Evolutionary conservation across 2,888 invertebrate species (phyloP).

Genomic region (Nephrotoma appendiculata): DNA sequence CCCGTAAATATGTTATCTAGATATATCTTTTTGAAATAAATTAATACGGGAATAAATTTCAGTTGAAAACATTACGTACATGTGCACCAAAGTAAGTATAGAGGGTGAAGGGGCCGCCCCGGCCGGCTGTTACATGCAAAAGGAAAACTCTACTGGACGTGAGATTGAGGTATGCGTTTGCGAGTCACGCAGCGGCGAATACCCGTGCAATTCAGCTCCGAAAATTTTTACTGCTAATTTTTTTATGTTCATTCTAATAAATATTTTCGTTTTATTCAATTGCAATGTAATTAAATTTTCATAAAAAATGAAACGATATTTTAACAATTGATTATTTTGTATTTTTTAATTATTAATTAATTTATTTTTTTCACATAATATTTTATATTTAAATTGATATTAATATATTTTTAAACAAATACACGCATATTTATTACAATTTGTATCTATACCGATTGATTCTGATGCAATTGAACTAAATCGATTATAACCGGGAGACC

Average conservation of each 20-base stretch:
- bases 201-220: constrained; percentile 33
- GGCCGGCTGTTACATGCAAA: constrained; percentile 44
- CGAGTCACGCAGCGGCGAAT: constrained; percentile 26
- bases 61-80: constrained; percentile 55
- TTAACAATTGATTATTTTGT: not conserved
- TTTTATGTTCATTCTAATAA: not conserved
- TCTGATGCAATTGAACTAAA: not conserved
- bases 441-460: not conserved
- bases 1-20: constrained; percentile 33
- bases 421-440: not conserved
- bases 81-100: constrained; percentile 48
- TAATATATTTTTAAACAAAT: not conserved
- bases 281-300: not conserved
- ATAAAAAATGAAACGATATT: not conserved
- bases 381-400: not conserved
- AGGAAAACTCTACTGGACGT: constrained; percentile 29
- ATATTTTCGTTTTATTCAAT: not conserved
- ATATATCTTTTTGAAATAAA: not conserved
- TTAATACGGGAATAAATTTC: constrained; percentile 19
- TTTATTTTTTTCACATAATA: not conserved
- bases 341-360: not conserved
- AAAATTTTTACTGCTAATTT: not conserved
- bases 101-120: constrained; percentile 33
- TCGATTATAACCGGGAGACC: not conserved
- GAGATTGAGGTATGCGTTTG: constrained; percentile 38